Evolutionary conservation across 2,797 vertebrate genomes (phyloP).

Genomic region (Allobates femoralis): DNA sequence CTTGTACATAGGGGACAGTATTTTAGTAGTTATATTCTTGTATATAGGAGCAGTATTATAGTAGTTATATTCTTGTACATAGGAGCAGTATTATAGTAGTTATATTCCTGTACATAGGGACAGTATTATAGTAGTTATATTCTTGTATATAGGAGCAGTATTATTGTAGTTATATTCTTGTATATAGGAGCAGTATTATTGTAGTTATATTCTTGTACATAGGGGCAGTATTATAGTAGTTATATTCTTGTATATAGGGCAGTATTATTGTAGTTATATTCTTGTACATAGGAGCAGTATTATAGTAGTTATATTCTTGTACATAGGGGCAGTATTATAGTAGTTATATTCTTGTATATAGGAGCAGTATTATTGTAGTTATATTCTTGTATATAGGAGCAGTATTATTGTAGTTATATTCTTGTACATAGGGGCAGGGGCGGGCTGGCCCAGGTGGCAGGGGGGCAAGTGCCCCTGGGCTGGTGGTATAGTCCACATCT

Average conservation of each 20-base stretch:
- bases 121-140: constrained; percentile 2
- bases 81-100: not conserved
- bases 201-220: too few relatives aligned
- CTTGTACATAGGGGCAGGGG: too few relatives aligned
- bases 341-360: not conserved
- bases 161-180: constrained; percentile 1
- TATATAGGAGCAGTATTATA: constrained; percentile 6
- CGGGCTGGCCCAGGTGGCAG: too few relatives aligned
- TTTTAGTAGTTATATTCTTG: constrained; percentile 5
- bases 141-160: not conserved
- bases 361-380: constrained; percentile 15
- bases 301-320: constrained; percentile 18
- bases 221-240: too few relatives aligned
- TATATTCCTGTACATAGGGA: not conserved
- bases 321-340: not conserved
- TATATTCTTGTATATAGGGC: not conserved
- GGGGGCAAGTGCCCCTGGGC: too few relatives aligned
- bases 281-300: constrained; percentile 7
- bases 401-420: not conserved
- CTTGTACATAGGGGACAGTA: constrained; percentile 1
- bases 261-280: constrained; percentile 20
- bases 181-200: too few relatives aligned
- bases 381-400: constrained; percentile 2
- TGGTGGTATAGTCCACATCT: too few relatives aligned
- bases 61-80: constrained; percentile 10